A percentile compares a stretch with the other conserved stretches of the same genome.
Conservation (phyloP, 2,888 invertebrate species). For the Neuroscelio doddi region DNA sequence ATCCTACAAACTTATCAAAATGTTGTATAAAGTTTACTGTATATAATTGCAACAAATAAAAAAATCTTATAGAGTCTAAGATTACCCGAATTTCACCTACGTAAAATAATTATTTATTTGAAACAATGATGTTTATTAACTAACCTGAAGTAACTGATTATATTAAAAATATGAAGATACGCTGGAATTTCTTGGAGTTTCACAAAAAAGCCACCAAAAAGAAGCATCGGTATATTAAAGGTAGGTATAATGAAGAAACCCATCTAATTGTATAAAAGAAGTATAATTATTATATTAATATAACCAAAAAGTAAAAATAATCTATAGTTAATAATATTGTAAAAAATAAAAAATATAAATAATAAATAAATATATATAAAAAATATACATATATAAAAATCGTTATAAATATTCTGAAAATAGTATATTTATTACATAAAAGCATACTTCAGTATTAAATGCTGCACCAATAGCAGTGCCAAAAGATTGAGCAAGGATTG, state of each 20-base stretch:
- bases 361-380: conserved; percentile 5
- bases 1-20: no score
- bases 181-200: conserved; percentile 81
- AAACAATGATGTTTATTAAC: conserved; percentile 1
- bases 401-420: no score
- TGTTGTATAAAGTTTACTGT: no score
- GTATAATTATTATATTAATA: conserved; percentile 8
- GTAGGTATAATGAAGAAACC: conserved; percentile 87
- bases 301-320: neutral
- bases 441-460: conserved; percentile 77
- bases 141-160: conserved; percentile 79
- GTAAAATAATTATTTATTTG: neutral
- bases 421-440: no score
- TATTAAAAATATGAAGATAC: conserved; percentile 80
- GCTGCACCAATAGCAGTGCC: conserved; percentile 84
- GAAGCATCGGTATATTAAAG: conserved; percentile 83
- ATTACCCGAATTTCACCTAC: no score
- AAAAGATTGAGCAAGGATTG: conserved; percentile 84
- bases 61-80: no score
- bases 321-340: no score
- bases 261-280: conserved; percentile 73
- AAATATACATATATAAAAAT: neutral
- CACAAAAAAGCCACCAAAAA: conserved; percentile 90
- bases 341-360: conserved; percentile 6
- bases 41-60: no score